Evolutionary conservation across 2,797 vertebrate species (phyloP).

Genomic region (Enteromius thamalakanensis): DNA sequence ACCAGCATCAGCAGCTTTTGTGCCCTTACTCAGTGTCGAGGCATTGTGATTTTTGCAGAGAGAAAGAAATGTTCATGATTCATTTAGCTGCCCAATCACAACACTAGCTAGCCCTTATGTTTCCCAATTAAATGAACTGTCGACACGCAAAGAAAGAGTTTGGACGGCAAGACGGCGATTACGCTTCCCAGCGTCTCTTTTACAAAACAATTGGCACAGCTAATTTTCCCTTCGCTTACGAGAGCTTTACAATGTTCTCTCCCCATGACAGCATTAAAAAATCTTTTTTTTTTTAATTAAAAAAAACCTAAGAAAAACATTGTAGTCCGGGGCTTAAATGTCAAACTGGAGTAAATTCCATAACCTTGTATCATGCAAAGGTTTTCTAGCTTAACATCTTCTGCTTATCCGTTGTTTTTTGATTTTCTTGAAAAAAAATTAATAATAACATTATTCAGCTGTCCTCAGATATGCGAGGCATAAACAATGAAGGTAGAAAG

Average conservation of each 20-base stretch:
- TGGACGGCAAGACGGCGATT: conserved; percentile 59
- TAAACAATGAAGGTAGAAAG: conserved; percentile 54
- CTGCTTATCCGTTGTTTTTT: conserved; percentile 48
- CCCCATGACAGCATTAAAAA: conserved; percentile 46
- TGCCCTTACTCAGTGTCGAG: conserved; percentile 72
- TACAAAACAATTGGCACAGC: conserved; percentile 68
- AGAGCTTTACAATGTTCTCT: conserved; percentile 65
- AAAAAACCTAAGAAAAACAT: conserved; percentile 62
- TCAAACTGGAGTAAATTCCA: conserved; percentile 67
- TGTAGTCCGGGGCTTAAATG: conserved; percentile 70
- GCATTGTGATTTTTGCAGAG: conserved; percentile 77
- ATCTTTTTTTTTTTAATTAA: conserved; percentile 53
- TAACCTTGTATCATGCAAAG: conserved; percentile 68
- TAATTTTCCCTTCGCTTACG: conserved; percentile 72
- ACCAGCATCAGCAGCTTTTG: conserved; percentile 71
- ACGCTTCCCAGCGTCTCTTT: conserved; percentile 37
- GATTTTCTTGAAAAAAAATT: conserved; percentile 37
- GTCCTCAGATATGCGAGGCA: conserved; percentile 60
- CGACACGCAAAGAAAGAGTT: conserved; percentile 73
- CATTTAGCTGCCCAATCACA: conserved; percentile 83
- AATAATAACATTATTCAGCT: conserved; percentile 43
- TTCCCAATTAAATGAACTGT: conserved; percentile 74
- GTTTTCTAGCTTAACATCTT: conserved; percentile 64
- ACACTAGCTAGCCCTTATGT: conserved; percentile 84
- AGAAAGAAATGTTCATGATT: conserved; percentile 71